A percentile compares a stretch with the other conserved stretches of the same genome.
These are phyloP conservation scores for Campoletis sonorensis DNA, from an alignment of 1,140 invertebrate species.

Conservation along the genomic window DNA sequence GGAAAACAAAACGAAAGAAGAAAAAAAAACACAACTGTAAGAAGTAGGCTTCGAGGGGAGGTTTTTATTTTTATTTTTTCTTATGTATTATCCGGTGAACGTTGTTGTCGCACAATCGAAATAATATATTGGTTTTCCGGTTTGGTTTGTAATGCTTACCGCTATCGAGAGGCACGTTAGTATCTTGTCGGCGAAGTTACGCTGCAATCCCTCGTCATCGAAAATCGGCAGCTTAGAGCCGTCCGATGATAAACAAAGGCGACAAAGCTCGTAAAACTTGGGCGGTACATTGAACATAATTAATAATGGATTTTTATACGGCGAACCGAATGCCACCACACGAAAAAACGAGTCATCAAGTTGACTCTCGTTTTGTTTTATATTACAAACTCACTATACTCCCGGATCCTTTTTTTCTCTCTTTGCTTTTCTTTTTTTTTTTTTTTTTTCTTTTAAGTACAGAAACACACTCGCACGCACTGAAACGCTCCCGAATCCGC, in stretches of 20 bases:
- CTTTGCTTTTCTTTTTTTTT: no score
- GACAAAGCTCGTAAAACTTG: constrained; percentile 78
- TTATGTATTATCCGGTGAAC: no score
- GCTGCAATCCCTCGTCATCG: constrained; percentile 74
- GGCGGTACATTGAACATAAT: constrained; percentile 77
- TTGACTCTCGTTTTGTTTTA: constrained; percentile 30
- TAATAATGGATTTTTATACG: constrained; percentile 41
- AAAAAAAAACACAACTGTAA: constrained; percentile 3
- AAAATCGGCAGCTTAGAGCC: constrained; percentile 77
- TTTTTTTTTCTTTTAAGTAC: constrained; percentile 3
- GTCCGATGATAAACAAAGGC: constrained; percentile 77
- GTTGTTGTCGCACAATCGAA: no score
- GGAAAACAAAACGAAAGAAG: constrained; percentile 9
- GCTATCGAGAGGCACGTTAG: constrained; percentile 74
- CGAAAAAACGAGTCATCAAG: constrained; percentile 48
- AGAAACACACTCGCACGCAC: background rate
- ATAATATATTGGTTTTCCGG: constrained; percentile 12
- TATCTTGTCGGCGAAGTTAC: constrained; percentile 76
- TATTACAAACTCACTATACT: constrained; percentile 3
- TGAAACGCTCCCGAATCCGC: constrained; percentile 1
- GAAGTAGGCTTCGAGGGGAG: background rate
- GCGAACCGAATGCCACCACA: constrained; percentile 13
- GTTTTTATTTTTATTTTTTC: background rate
- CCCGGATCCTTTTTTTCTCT: background rate
- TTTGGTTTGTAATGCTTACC: constrained; percentile 64